These are phyloP conservation scores for Rhinopomastus cyanomelas DNA, from an alignment of 2,113 vertebrate genomes.

Conservation along the genomic window DNA sequence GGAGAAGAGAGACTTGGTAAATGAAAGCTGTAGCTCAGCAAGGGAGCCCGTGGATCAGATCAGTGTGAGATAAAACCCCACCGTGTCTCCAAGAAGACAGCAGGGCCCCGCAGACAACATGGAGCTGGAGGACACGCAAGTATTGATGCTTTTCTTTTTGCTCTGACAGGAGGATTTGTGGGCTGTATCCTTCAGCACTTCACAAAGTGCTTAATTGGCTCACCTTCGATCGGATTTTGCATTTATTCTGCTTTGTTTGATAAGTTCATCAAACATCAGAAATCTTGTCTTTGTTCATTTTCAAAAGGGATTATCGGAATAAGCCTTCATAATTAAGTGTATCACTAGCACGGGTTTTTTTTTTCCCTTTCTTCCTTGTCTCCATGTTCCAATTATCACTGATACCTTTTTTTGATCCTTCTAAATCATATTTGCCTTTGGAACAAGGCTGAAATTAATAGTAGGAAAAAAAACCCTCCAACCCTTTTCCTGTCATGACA, in stretches of 20 bases:
- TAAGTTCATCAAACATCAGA: constrained; percentile 73
- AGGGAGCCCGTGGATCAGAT: not conserved
- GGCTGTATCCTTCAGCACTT: constrained; percentile 40
- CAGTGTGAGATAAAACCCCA: not conserved
- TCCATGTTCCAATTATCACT: constrained; percentile 65
- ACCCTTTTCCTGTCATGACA: not conserved
- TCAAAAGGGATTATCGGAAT: constrained; percentile 60
- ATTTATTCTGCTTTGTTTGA: constrained; percentile 63
- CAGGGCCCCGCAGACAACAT: not conserved
- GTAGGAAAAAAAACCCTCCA: not conserved
- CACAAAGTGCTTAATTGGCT: constrained; percentile 51
- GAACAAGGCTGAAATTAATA: constrained; percentile 63
- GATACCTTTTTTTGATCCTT: constrained; percentile 66
- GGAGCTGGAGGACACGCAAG: not conserved
- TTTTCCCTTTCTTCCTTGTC: constrained; percentile 38
- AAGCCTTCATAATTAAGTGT: constrained; percentile 72
- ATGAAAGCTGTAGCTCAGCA: not conserved
- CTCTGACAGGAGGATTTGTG: constrained; percentile 37
- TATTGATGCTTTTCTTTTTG: not conserved
- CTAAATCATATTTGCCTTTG: constrained; percentile 69
- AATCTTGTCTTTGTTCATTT: constrained; percentile 66
- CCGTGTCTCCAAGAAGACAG: not conserved
- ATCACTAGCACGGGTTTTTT: constrained; percentile 35
- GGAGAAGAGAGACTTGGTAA: not conserved
- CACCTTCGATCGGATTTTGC: constrained; percentile 56